Evolutionary conservation across 2,797 vertebrate species (phyloP).

Genomic region (Loriculus beryllinus): DNA sequence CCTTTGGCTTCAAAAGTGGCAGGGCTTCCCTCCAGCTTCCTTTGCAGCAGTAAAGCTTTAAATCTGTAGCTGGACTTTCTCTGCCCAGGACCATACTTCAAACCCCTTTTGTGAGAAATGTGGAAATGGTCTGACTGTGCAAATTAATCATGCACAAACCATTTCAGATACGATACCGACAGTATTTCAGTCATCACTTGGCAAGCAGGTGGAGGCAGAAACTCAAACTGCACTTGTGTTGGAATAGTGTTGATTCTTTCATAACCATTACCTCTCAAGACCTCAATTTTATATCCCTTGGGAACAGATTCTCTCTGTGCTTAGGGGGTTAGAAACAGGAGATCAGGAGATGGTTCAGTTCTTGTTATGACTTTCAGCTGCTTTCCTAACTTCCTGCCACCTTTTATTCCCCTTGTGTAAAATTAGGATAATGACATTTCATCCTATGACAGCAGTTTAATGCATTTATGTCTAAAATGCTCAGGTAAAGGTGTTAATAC

Average conservation of each 20-base stretch:
- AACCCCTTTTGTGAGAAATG: not conserved
- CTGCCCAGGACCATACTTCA: not conserved
- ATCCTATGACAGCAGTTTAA: slow-evolving; percentile 3
- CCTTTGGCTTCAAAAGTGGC: not conserved
- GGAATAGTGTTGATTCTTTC: not conserved
- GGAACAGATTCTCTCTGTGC: not conserved
- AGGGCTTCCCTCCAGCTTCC: not conserved
- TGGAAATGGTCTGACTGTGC: not conserved
- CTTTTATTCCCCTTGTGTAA: slow-evolving; percentile 13
- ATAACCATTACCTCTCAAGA: not conserved
- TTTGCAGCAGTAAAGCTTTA: not conserved
- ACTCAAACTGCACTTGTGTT: not conserved
- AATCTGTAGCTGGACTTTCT: not conserved
- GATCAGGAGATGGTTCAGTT: not conserved
- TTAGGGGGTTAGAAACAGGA: not conserved
- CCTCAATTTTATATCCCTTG: not conserved
- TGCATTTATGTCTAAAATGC: not conserved
- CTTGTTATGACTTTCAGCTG: not conserved
- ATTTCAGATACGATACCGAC: not conserved
- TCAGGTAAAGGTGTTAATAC: slow-evolving; percentile 2
- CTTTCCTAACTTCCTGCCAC: slow-evolving; percentile 9
- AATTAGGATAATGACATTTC: slow-evolving; percentile 49
- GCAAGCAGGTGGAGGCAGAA: not conserved
- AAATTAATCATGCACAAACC: not conserved
- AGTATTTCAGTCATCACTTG: slow-evolving; percentile 2